Percentiles rank a stretch among this genome's conserved stretches.
phyloP scores from a whole-genome alignment of 2,113 vertebrate genomes.

The Coreoperca whiteheadi region DNA sequence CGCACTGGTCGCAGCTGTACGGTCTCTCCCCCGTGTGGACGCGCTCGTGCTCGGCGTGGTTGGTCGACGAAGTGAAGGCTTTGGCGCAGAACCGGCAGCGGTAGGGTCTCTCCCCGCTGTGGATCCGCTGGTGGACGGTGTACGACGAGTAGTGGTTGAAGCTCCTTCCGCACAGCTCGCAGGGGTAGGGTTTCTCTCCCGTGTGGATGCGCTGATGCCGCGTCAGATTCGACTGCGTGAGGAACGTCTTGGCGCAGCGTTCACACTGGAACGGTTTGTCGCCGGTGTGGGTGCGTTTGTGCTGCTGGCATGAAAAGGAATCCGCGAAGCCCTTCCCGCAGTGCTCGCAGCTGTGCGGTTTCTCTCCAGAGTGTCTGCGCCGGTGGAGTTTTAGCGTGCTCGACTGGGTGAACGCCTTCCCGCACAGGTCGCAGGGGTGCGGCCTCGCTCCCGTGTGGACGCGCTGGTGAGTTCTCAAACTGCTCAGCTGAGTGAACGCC shows the following conservation, averaged over 20 bases:
- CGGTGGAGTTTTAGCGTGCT: not conserved
- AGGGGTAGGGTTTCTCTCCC: not conserved
- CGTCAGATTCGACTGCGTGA: not conserved
- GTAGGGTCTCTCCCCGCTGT: conserved; percentile 45
- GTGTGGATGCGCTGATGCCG: not conserved
- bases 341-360: not conserved
- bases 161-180: not conserved
- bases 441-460: not conserved
- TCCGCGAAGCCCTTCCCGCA: not conserved
- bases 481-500: not conserved
- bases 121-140: conserved; percentile 7
- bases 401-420: not conserved
- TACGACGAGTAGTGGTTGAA: not conserved
- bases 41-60: conserved; percentile 71
- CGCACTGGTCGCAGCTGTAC: conserved; percentile 75
- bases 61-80: not conserved
- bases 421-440: not conserved
- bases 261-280: not conserved
- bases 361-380: not conserved
- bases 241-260: not conserved
- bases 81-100: not conserved
- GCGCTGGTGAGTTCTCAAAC: not conserved
- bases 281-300: not conserved
- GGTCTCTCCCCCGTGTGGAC: conserved; percentile 84
- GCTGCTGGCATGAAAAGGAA: not conserved